Evolutionary conservation across 2,113 vertebrate genomes (phyloP).

Genomic region (Ardeotis arabs): DNA sequence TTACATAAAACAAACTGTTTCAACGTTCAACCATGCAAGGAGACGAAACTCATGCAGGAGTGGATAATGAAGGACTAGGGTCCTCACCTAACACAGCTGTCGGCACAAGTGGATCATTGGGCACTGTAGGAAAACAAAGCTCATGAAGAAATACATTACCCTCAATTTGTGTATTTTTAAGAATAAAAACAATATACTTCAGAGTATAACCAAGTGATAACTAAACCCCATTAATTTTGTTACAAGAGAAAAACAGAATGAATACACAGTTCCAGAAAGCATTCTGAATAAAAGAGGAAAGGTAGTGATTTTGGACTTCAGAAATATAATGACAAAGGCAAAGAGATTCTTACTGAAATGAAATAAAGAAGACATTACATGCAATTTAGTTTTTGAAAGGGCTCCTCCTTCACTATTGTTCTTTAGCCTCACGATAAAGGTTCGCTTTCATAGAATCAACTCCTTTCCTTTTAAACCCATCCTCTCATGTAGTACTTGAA

Average conservation of each 20-base stretch:
- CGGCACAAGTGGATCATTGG: conserved; percentile 98
- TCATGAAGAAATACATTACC: conserved; percentile 77
- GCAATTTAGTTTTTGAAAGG: conserved; percentile 41
- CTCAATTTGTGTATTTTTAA: conserved; percentile 54
- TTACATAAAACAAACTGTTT: conserved; percentile 58
- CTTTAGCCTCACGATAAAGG: neutral
- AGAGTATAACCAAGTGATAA: conserved; percentile 20
- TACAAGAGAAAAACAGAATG: neutral
- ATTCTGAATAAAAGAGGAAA: conserved; percentile 34
- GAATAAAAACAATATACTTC: conserved; percentile 30
- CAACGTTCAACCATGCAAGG: conserved; percentile 74
- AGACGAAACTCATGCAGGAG: conserved; percentile 74
- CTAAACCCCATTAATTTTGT: neutral
- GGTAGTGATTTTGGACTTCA: conserved; percentile 28
- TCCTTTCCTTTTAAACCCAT: neutral
- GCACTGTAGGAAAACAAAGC: conserved; percentile 93
- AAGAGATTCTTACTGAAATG: conserved; percentile 16
- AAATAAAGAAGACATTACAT: conserved; percentile 13
- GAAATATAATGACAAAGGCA: conserved; percentile 19
- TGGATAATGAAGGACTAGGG: conserved; percentile 70
- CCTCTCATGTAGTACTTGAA: neutral
- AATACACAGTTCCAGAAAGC: conserved; percentile 3
- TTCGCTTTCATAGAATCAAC: neutral
- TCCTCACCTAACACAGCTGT: conserved; percentile 99
- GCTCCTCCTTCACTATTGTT: conserved; percentile 41